Percentiles rank a stretch among this genome's conserved stretches.
phyloP scores from a whole-genome alignment of 2,797 vertebrate species.

The Leuciscus waleckii region DNA sequence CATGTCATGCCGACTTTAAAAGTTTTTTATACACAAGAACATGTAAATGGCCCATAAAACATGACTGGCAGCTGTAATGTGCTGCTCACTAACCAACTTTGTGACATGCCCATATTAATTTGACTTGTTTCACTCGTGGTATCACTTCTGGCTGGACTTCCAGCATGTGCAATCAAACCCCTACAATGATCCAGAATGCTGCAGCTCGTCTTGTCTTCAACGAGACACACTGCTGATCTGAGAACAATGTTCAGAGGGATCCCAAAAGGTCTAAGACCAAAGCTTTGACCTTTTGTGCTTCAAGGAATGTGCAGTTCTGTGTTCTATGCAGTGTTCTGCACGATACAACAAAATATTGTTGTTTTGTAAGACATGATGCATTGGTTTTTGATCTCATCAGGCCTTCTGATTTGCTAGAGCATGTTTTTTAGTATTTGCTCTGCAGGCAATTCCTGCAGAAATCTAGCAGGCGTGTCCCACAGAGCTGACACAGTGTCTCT shows the following conservation, averaged over 20 bases:
- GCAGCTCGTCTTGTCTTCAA: no score
- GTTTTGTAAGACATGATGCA: slow-evolving; percentile 46
- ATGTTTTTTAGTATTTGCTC: slow-evolving; percentile 22
- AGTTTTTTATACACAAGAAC: neutral
- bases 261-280: slow-evolving; percentile 28
- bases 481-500: slow-evolving; percentile 38
- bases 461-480: slow-evolving; percentile 45
- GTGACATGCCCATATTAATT: neutral
- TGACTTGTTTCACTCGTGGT: neutral
- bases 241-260: slow-evolving; percentile 32
- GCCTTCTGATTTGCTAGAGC: slow-evolving; percentile 31
- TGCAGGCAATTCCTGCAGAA: slow-evolving; percentile 32
- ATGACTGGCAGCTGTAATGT: neutral
- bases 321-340: slow-evolving; percentile 34
- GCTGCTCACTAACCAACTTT: neutral
- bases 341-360: slow-evolving; percentile 47
- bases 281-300: slow-evolving; percentile 39
- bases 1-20: neutral
- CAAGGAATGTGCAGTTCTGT: slow-evolving; percentile 45
- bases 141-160: no score
- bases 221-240: slow-evolving; percentile 12
- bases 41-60: neutral
- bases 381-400: slow-evolving; percentile 35
- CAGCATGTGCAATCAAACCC: no score
- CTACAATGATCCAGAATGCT: no score